Base-by-base conservation (phyloP, 2,113 vertebrate genomes). In the Tapirus terrestris region DNA sequence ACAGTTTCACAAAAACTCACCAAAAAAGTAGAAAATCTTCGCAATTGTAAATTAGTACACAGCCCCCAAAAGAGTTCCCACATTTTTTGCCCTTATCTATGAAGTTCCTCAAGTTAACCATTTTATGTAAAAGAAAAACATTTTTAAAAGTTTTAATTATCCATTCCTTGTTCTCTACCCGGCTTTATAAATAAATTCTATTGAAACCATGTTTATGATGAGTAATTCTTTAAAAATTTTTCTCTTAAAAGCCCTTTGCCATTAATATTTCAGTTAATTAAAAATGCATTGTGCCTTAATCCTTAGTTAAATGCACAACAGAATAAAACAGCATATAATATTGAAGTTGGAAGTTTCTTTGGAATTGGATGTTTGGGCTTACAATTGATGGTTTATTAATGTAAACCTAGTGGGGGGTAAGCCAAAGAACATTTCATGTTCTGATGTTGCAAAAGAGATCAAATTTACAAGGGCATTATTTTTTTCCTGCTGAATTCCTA, bases 401-500 rank as follows among this genome's bases (percentile, higher is more conserved):
- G 98, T 91, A 96, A 97, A 95, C 61, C 87, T 97, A 79, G 94
- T 97, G 33, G 96, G 94, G 93, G 96, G 98, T 96, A 97, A 97
- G 56, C 83, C 95, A 98, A 97, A 96, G 89, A 87, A 96, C 94
- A 68, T 91, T 97, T 97, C 89, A 0, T 97, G 98, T 83, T 96
- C 96, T 81, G 98, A 92, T 86, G 96, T 94, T 96, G 95, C 88
- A 89, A 96, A 97, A 98, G 97, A 98, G 92, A 97, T 98, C 91
- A 98, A 65, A 98, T 98, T 97, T 98, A 97, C 96, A 97, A 98
- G 91, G 76, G 84, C 84, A 95, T 97, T 93, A 48, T 93, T 29
- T 85, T 98, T 98, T 98, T 97, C 97, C 94, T 96, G 94, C 94
- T 73, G 96, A 97, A 97, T 98, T 98, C 92, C 94, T 98, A 81